phyloP scores from a whole-genome alignment of 2,113 vertebrate species.

The Lepus europaeus region DNA sequence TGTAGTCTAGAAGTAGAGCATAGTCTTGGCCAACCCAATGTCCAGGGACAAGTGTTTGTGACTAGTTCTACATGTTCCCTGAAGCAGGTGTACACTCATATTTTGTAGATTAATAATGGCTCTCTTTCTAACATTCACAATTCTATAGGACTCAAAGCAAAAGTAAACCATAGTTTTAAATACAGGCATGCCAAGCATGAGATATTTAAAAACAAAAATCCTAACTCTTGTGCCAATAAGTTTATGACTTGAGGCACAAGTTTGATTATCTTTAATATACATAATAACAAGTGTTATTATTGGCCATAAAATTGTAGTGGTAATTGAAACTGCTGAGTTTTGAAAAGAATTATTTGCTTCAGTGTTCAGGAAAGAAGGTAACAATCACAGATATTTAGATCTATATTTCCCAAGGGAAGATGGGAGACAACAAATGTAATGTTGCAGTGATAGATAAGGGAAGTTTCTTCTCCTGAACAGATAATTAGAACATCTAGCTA shows the following conservation, averaged over 20 bases:
- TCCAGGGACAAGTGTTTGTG: background rate
- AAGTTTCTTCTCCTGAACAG: background rate
- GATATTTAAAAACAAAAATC: background rate
- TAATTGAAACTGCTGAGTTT: conserved; percentile 51
- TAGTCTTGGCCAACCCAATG: background rate
- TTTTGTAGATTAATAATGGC: conserved; percentile 18
- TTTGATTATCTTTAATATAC: conserved; percentile 61
- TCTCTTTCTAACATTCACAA: conserved; percentile 27
- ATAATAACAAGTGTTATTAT: conserved; percentile 43
- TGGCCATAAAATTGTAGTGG: conserved; percentile 36
- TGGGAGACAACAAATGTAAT: conserved; percentile 11
- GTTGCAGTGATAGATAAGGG: conserved; percentile 47
- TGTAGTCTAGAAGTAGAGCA: background rate
- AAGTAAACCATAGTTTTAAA: conserved; percentile 50
- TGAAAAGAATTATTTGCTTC: conserved; percentile 57
- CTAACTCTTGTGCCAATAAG: background rate
- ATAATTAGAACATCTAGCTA: conserved; percentile 48
- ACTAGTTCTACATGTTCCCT: conserved; percentile 36
- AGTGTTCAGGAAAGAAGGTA: conserved; percentile 41
- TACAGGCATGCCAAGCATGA: background rate
- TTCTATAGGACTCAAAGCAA: conserved; percentile 37
- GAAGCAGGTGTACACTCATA: background rate
- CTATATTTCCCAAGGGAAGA: conserved; percentile 41
- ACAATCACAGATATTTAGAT: conserved; percentile 28
- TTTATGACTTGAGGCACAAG: conserved; percentile 43